phyloP scores from a whole-genome alignment of 2,113 vertebrate species.

The Rousettus leschenaultii region DNA sequence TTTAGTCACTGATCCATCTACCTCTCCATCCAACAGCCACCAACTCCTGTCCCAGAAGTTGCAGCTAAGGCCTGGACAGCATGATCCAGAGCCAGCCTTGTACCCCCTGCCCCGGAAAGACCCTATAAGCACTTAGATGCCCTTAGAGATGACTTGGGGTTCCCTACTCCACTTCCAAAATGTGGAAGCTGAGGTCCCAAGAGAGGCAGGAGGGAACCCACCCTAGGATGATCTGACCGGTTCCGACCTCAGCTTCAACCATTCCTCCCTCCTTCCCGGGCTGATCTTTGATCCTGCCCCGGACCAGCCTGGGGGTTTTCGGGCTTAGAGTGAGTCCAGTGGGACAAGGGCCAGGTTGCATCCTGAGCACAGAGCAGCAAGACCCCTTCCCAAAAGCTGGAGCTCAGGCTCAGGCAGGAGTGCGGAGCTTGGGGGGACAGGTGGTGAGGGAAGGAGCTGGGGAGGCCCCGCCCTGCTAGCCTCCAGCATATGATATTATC shows the following conservation, averaged over 20 bases:
- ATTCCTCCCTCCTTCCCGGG: accelerated
- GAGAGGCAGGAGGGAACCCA: background rate
- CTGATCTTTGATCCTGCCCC: background rate
- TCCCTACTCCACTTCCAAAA: background rate
- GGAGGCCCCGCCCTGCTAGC: background rate
- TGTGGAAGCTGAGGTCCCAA: background rate
- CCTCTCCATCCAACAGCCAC: background rate
- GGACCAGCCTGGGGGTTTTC: background rate
- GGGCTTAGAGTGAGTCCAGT: background rate
- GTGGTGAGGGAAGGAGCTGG: background rate
- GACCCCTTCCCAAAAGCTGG: background rate
- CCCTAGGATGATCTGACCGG: background rate
- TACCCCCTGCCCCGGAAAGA: background rate
- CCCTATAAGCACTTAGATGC: background rate
- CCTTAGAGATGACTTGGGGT: background rate
- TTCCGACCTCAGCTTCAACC: background rate
- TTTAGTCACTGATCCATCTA: background rate
- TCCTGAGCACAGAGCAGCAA: background rate
- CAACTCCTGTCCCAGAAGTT: background rate
- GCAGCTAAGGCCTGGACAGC: background rate
- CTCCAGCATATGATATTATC: slow-evolving; percentile 45
- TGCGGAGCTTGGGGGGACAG: background rate
- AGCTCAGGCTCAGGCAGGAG: background rate
- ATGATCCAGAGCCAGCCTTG: background rate
- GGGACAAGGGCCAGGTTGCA: background rate